These are phyloP conservation scores for Phyto melanocephala DNA, from an alignment of 2,888 invertebrate species.

Conservation along the genomic window DNA sequence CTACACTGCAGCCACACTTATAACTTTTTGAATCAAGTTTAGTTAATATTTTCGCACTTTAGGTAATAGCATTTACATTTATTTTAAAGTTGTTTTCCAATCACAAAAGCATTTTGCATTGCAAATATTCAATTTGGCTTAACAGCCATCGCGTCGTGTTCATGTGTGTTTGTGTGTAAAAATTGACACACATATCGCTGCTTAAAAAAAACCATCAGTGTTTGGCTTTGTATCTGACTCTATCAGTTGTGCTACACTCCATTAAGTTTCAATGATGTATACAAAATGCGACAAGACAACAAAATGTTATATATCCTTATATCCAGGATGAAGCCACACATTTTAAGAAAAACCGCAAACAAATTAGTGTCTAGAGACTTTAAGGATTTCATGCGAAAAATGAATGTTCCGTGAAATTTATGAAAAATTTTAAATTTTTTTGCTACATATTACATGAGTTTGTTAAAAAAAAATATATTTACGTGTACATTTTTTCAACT, in stretches of 20 bases:
- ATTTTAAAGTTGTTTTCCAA: not conserved
- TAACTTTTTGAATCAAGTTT: no score
- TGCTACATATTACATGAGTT: no score
- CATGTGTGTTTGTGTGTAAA: no score
- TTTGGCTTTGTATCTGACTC: constrained; percentile 60
- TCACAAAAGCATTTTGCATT: not conserved
- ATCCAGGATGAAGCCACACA: not conserved
- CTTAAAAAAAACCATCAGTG: constrained; percentile 9
- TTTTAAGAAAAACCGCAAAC: not conserved
- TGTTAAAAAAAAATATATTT: no score
- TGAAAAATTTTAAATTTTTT: no score
- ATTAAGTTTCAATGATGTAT: constrained; percentile 76
- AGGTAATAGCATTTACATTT: no score
- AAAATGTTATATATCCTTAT: constrained; percentile 55
- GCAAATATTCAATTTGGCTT: not conserved
- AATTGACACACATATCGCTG: not conserved
- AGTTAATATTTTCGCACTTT: no score
- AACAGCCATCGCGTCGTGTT: not conserved
- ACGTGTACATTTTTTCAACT: no score
- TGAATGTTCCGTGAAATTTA: no score
- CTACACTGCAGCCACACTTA: no score
- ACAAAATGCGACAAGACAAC: constrained; percentile 75
- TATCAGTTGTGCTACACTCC: constrained; percentile 76
- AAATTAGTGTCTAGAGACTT: not conserved
- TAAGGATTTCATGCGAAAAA: constrained; percentile 6